phyloP scores from a whole-genome alignment of 1,140 invertebrate species.

The Teleogryllus occipitalis region DNA sequence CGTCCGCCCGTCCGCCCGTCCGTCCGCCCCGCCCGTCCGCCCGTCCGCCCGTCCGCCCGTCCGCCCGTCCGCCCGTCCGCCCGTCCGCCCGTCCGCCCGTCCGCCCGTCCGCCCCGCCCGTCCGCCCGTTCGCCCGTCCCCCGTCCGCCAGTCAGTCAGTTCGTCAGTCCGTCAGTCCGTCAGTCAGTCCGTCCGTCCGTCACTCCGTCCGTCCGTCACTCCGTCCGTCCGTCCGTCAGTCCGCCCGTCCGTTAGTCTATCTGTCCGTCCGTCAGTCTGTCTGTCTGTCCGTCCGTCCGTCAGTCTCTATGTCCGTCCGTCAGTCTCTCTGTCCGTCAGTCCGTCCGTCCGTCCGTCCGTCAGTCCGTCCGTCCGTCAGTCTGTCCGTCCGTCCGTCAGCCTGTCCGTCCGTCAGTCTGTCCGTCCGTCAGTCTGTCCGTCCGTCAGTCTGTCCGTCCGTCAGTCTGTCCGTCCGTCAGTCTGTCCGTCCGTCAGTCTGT shows the following conservation, averaged over 20 bases:
- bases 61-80: neutral
- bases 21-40: neutral
- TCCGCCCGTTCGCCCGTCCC: too few species aligned
- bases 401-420: too few species aligned
- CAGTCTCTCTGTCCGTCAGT: too few species aligned
- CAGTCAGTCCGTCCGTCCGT: neutral
- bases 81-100: neutral
- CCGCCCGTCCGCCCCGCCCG: neutral
- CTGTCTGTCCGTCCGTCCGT: neutral
- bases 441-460: neutral
- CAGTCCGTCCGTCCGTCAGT: neutral
- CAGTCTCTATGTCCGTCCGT: too few species aligned
- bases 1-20: neutral
- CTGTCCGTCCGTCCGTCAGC: neutral
- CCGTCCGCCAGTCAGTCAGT: too few species aligned
- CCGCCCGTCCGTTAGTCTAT: too few species aligned
- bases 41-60: too few species aligned
- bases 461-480: neutral
- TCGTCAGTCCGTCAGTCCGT: neutral
- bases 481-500: neutral
- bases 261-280: neutral
- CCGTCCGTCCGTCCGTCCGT: neutral
- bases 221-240: too few species aligned
- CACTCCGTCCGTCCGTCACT: neutral
- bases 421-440: neutral